Conservation (phyloP, 2,113 vertebrate species). For the Gymnocephalus cernua region DNA sequence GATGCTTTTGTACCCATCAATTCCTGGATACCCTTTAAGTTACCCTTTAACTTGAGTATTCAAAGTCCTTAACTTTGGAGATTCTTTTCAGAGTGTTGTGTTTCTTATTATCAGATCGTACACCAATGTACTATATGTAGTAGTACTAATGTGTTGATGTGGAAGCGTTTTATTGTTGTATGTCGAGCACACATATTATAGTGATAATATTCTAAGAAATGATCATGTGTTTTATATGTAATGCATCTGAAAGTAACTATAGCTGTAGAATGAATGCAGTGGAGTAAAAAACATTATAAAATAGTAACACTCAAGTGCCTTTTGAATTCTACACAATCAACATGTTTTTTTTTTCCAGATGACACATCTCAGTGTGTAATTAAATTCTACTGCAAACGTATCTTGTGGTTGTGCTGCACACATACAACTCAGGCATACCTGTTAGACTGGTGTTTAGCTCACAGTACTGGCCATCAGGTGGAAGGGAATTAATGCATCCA, state of each 20-base stretch:
- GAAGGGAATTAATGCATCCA: constrained; percentile 46
- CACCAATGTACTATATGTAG: no score
- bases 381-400: background rate
- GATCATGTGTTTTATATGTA: background rate
- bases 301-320: background rate
- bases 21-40: no score
- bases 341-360: background rate
- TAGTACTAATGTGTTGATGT: no score
- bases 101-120: no score
- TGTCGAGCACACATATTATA: no score
- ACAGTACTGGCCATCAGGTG: constrained; percentile 36
- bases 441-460: constrained; percentile 5
- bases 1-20: background rate
- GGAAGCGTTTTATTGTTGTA: no score
- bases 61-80: no score
- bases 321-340: background rate
- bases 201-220: background rate
- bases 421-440: constrained; percentile 22
- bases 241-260: background rate
- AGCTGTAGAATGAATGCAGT: background rate
- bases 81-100: no score
- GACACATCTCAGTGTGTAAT: background rate
- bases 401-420: background rate
- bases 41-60: no score
- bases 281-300: background rate